Evolutionary conservation across 2,888 invertebrate species (phyloP).

Genomic region (Geotrupes spiniger): DNA sequence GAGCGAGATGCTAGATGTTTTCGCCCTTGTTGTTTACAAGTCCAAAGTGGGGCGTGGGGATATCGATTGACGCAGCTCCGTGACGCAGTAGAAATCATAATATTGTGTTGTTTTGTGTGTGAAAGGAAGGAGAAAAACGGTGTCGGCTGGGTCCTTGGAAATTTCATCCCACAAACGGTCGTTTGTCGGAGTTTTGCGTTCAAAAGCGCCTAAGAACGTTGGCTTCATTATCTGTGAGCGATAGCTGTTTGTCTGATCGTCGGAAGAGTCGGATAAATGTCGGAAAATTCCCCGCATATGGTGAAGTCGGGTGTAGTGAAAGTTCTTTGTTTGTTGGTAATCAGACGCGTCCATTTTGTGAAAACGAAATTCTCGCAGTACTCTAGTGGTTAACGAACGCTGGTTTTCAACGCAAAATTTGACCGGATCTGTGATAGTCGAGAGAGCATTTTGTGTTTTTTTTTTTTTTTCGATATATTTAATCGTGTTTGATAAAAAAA

Average conservation of each 20-base stretch:
- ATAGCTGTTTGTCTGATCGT: neutral
- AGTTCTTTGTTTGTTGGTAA: slow-evolving; percentile 43
- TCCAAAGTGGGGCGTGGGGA: slow-evolving; percentile 1
- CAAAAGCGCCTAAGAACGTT: slow-evolving; percentile 36
- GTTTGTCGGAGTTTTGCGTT: slow-evolving; percentile 41
- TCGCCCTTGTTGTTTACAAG: neutral
- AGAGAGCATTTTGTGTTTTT: slow-evolving; percentile 33
- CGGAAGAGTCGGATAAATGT: neutral
- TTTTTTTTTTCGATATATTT: slow-evolving; percentile 8
- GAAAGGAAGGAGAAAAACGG: slow-evolving; percentile 17
- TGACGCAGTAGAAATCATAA: slow-evolving; percentile 22
- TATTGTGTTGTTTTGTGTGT: slow-evolving; percentile 19
- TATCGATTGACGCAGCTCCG: slow-evolving; percentile 28
- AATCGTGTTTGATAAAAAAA: neutral
- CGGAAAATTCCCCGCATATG: slow-evolving; percentile 31
- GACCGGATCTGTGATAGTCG: slow-evolving; percentile 45
- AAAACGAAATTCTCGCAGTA: slow-evolving; percentile 41
- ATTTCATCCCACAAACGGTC: slow-evolving; percentile 15
- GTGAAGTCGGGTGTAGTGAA: slow-evolving; percentile 31
- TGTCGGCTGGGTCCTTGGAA: slow-evolving; percentile 22
- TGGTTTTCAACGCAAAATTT: slow-evolving; percentile 45
- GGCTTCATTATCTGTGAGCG: slow-evolving; percentile 22
- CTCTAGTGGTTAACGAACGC: slow-evolving; percentile 21
- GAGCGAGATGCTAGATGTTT: too few species aligned
- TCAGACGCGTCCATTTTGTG: slow-evolving; percentile 49